Conservation (phyloP, 2,888 invertebrate species). For the Diadegma fenestrale region DNA sequence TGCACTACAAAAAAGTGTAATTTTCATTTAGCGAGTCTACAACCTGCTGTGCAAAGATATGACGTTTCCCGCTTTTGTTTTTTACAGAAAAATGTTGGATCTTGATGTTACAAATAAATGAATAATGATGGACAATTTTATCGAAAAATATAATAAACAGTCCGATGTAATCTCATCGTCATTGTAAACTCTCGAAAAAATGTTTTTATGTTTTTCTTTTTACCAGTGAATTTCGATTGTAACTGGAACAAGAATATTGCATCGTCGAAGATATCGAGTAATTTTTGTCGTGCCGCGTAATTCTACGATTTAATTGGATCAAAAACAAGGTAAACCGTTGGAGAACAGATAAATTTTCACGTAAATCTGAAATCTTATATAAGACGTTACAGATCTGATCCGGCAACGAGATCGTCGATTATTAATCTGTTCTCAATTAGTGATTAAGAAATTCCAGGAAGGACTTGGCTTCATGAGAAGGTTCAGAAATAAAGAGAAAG, state of each 20-base stretch:
- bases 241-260: not conserved
- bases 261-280: not conserved
- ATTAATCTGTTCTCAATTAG: constrained; percentile 42
- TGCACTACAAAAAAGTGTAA: not conserved
- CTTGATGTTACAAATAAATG: not conserved
- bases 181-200: too few species aligned
- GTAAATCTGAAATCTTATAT: constrained; percentile 2
- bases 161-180: not conserved
- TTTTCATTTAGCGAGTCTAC: not conserved
- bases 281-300: not conserved
- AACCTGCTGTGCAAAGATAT: not conserved
- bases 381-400: constrained; percentile 3
- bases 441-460: constrained; percentile 39
- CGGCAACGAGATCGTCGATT: not conserved
- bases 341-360: not conserved
- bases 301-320: not conserved
- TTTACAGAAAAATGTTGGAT: not conserved
- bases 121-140: not conserved
- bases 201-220: too few species aligned
- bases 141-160: not conserved
- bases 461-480: not conserved
- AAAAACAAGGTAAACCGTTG: not conserved
- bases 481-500: not conserved
- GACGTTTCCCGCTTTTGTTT: not conserved
- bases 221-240: not conserved